Evolutionary conservation across 2,888 invertebrate species (phyloP).

Genomic region (Tipula vernalis): DNA sequence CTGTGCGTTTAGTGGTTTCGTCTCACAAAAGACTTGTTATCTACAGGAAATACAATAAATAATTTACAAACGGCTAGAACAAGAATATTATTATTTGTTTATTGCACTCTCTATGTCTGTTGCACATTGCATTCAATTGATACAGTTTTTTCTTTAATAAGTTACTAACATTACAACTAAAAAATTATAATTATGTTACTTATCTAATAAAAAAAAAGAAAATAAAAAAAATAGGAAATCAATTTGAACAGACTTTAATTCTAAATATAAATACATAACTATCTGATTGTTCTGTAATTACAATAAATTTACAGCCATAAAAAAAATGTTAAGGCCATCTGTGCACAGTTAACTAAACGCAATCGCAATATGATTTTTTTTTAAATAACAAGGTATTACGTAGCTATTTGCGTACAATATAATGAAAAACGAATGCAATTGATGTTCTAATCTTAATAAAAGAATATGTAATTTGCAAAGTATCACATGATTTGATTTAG

Average conservation of each 20-base stretch:
- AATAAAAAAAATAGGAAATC: neutral
- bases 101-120: neutral
- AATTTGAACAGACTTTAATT: neutral
- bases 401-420: neutral
- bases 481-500: no score
- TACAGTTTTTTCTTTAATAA: neutral
- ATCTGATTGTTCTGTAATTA: neutral
- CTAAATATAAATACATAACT: neutral
- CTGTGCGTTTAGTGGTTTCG: neutral
- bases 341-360: neutral
- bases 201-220: neutral
- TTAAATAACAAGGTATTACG: neutral
- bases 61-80: neutral
- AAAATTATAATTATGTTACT: neutral
- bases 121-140: neutral
- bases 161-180: neutral
- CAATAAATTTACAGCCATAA: neutral
- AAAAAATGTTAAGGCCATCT: neutral
- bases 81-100: neutral
- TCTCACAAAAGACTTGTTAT: slow-evolving; percentile 4
- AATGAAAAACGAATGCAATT: no score
- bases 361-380: neutral
- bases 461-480: no score
- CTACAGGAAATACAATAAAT: neutral
- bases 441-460: no score